Base-by-base conservation (phyloP, 2,888 invertebrate genomes). In the Phaonia tiefii region DNA sequence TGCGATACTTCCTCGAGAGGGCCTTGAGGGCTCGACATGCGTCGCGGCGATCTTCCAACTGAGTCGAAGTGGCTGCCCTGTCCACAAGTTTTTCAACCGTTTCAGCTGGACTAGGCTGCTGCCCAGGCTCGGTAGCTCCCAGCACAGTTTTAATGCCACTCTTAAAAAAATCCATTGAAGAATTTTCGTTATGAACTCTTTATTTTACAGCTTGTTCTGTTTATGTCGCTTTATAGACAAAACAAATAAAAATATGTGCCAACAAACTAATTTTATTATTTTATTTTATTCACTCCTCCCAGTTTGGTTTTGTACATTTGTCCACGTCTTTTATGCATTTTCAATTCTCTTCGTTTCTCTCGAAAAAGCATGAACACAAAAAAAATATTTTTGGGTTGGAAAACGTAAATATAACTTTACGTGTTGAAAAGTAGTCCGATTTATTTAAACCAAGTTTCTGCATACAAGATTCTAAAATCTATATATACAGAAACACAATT, bases 81-180 rank as follows among this genome's bases (percentile, higher is more conserved):
- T 99, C 98, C 17, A 99, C 97, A 31, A 99, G 92, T 82, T 96
- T 94, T 90, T 99, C 99, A 84, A 99, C 98, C 86, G 97, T 98
- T 92, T 98, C 98, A 67, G 97, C 97, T 80, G 96, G 97, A 75
- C 96, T 94, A 46, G 96, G 95, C 87, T 95, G 94, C 83, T 93
- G 93, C 60, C 95, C 96, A 71, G 95, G 94, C 88, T 95, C 95
- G 26, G 95, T 95, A 44, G 95, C 92, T 31, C 98, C 98, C 70
- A 98, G 92, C 70, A 97, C 97, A 49, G 97, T 96, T 91, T 97
- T 97, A 75, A 97, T 91, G 83, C 97, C 95, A 90, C 96, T 96
- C 91, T 95, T 95, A 80, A 97, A 93, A 90, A 95, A 96, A 91
- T 97, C 96, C 97, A 97, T 97, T 22, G 31, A 15, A n/a, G n/a